Conservation (phyloP, 2,888 invertebrate genomes). For the Macrophya annulata region DNA sequence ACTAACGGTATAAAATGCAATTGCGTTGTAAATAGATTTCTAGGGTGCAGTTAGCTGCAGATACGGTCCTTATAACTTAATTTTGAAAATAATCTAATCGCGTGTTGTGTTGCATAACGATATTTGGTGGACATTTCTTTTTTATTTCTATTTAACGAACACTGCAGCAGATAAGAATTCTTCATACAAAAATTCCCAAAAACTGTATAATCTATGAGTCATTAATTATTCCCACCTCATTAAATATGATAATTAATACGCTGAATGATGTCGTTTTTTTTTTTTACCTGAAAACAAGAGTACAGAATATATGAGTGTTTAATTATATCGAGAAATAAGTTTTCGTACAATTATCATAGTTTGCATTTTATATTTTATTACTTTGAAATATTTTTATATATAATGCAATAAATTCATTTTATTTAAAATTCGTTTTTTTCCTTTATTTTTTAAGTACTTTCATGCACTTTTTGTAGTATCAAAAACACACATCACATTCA, state of each 20-base stretch:
- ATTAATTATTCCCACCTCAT: not conserved
- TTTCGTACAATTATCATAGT: not conserved
- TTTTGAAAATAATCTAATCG: not conserved
- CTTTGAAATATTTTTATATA: too few species aligned
- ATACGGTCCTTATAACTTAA: too few species aligned
- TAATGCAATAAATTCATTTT: not conserved
- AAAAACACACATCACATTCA: constrained; percentile 8
- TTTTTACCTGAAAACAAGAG: not conserved
- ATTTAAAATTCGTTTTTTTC: not conserved
- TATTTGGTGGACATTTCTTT: not conserved
- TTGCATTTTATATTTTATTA: constrained; percentile 14
- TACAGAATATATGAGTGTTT: not conserved
- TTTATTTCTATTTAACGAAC: too few species aligned
- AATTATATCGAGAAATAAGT: not conserved
- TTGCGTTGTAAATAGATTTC: not conserved
- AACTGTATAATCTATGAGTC: not conserved
- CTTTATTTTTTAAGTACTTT: not conserved
- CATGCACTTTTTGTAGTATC: not conserved
- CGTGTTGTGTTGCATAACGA: not conserved
- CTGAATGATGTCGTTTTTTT: not conserved
- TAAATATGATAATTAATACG: not conserved
- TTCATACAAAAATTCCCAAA: not conserved
- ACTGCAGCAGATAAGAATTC: not conserved
- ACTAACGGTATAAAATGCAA: not conserved
- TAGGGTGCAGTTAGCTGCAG: not conserved